A percentile compares a stretch with the other conserved stretches of the same genome.
Evolutionary conservation across 2,797 vertebrate genomes (phyloP).

Genomic region (Potorous gilbertii): DNA sequence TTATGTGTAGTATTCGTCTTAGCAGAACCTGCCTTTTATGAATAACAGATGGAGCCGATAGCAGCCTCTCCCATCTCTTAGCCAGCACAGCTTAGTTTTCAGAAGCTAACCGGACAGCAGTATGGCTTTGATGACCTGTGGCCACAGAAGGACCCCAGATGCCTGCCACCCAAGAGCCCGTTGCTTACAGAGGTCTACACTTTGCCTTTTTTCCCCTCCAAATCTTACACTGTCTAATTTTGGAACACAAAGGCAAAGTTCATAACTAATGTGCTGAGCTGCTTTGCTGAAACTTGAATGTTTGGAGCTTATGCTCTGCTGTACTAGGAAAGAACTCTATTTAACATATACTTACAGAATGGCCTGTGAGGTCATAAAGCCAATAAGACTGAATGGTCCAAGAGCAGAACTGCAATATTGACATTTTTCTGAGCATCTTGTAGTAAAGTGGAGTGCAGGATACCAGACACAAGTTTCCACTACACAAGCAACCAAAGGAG

Average conservation of each 20-base stretch:
- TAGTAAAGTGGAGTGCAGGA: not conserved
- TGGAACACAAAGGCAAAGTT: slow-evolving; percentile 20
- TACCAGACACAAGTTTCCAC: slow-evolving; percentile 20
- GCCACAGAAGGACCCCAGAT: not conserved
- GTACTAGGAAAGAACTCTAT: slow-evolving; percentile 61
- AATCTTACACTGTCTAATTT: slow-evolving; percentile 54
- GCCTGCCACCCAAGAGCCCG: not conserved
- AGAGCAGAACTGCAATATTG: slow-evolving; percentile 32
- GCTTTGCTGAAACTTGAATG: slow-evolving; percentile 56
- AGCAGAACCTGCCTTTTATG: slow-evolving; percentile 3
- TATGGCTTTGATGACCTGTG: not conserved
- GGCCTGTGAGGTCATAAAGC: slow-evolving; percentile 48
- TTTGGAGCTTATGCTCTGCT: slow-evolving; percentile 52
- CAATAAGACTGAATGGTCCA: slow-evolving; percentile 24
- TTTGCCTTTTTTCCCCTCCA: not conserved
- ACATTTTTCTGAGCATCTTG: slow-evolving; percentile 53
- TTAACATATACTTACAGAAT: slow-evolving; percentile 35
- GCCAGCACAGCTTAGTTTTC: slow-evolving; percentile 1
- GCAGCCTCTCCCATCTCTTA: slow-evolving; percentile 11
- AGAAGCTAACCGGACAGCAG: slow-evolving; percentile 19
- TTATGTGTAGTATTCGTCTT: not conserved
- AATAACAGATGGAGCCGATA: not conserved
- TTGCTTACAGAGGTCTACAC: slow-evolving; percentile 16
- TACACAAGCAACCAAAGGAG: not conserved
- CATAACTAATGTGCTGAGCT: slow-evolving; percentile 60